Base-by-base conservation (phyloP, 2,113 vertebrate species). In the Microcebus lehilahytsara region DNA sequence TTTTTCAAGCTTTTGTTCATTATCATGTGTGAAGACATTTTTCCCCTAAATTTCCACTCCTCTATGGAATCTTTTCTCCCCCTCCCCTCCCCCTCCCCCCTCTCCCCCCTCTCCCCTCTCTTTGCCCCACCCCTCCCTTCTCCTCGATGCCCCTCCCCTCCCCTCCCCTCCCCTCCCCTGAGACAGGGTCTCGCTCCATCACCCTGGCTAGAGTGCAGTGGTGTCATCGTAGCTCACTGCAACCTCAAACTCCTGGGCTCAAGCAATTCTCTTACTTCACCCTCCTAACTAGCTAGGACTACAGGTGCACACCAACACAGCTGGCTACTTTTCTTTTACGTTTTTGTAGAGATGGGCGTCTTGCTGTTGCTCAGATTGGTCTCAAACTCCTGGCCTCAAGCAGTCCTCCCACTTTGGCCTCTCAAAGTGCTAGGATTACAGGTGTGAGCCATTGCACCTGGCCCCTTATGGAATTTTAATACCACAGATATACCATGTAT, bases 1-100 rank as follows among this genome's bases (percentile, higher is more conserved):
- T 81, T 96, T 93, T 46, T 91, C 62, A 81, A 62, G 9, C 13
- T 95, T 93, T 95, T 88, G 56, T 91, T 95, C 27, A 30, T 89
- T 72, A 75, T 67, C 42, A 74, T 22, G 51, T 92, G 95, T 92
- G 92, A n/a, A 93, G 67, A 85, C 11, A 19, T 40, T 46, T 34
- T 4, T 5, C 1, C 19, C 25, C 12, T 64, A 67, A 72, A 85
- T 94, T 10, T 12, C 1, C 6, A 34, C 6, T 37, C 13, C 3
- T 10, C 23, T 17, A 8, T 86, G 62, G 30, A 85, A 32, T 42
- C 6, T 42, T 42, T 42, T 42, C 42, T 42, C 42, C 42, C 42
- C 42, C 42, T 42, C 42, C 42, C 42, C 42, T 6, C 42, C 42
- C 42, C 42, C 42, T 5, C 4, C 40, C 5, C 40, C 40, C 40